Evolutionary conservation across 2,113 vertebrate species (phyloP), one percentile per base, ranked within the genome.

Genomic region (Panurus biarmicus): DNA sequence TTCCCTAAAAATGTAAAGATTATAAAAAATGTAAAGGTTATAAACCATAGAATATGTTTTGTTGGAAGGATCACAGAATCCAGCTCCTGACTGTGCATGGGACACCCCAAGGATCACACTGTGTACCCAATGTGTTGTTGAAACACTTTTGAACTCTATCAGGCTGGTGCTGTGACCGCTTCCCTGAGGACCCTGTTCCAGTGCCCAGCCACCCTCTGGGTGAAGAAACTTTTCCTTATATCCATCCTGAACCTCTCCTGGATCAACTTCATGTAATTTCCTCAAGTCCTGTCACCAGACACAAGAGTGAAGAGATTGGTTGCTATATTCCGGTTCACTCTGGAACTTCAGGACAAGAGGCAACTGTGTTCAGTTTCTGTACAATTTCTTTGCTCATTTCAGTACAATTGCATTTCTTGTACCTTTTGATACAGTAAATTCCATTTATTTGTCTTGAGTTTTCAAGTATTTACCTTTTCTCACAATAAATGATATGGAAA

Each of bases 71-170:
- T 35, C 7, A 35, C 7, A 7, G 6, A 54, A 17, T 21, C 24
- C 56, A 62, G 42, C 24, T 47, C 35, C 47, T 45, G 48, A 13
- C 20, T 1, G 1, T 21, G 10, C 13, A 13, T 1, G 1, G 65
- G 29, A 14, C 24, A 47, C 3, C 16, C 29, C 24, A 70, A 62
- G 29, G 9, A 12, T n/a, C 28, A 53, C 12, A n/a, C 5, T 8
- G 9, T 3, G 5, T 38, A 3, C 15, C 24, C 2, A 1, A 20
- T 4, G n/a, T 3, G 7, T 25, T 70, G 19, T 78, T 4, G 3
- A n/a, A 78, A 4, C 3, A 1, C 7, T n/a, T 54, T 16, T 24
- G 13, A 61, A 0, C 16, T 70, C 20, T 17, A 23, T 16, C 28
- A 38, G 20, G 24, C 16, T 78, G 26, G 4, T n/a, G 47, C 20